Evolutionary conservation across 2,113 vertebrate genomes (phyloP).

Genomic region (Scytalopus superciliaris): DNA sequence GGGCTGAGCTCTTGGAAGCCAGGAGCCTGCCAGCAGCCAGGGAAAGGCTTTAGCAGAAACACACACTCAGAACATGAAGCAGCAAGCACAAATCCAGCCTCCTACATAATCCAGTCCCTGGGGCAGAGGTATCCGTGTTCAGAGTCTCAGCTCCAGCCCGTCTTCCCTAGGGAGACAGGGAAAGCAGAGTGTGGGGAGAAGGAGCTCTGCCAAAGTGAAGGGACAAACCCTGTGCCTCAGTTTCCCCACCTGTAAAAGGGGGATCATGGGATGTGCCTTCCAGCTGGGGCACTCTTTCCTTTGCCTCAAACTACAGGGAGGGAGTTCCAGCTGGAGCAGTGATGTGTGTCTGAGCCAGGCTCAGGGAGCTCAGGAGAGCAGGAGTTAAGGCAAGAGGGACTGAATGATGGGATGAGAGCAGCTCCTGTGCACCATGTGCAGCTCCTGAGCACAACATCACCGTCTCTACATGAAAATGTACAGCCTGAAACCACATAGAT

Average conservation of each 20-base stretch:
- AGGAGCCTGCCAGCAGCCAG: neutral
- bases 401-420: neutral
- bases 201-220: neutral
- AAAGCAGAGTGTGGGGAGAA: neutral
- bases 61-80: neutral
- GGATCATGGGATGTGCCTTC: neutral
- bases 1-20: neutral
- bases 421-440: neutral
- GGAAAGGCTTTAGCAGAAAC: neutral
- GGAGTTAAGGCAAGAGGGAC: neutral
- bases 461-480: neutral
- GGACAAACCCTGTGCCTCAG: neutral
- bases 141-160: neutral
- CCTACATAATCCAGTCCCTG: neutral
- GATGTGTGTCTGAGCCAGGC: neutral
- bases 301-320: neutral
- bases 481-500: neutral
- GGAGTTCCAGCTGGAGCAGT: neutral
- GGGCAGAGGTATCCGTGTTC: neutral
- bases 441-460: neutral
- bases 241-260: neutral
- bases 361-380: neutral
- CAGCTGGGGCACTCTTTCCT: neutral
- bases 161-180: neutral
- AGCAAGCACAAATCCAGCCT: neutral